Evolutionary conservation across 2,113 vertebrate genomes (phyloP).

Genomic region (Narcine bancroftii): DNA sequence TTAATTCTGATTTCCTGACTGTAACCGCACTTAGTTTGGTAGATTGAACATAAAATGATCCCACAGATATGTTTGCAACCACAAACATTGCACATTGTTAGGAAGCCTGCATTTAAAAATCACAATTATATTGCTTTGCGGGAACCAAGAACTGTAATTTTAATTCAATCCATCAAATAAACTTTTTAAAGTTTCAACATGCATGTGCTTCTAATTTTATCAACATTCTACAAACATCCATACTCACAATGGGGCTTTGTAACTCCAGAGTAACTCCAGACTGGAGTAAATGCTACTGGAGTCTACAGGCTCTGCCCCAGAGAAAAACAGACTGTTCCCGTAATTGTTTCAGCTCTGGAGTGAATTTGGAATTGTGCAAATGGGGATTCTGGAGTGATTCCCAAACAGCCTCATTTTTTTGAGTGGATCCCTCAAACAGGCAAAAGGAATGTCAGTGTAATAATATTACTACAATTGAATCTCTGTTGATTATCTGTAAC

Average conservation of each 20-base stretch:
- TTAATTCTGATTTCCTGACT: conserved; percentile 17
- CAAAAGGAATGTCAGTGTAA: not conserved
- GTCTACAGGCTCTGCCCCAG: conserved; percentile 28
- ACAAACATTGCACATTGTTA: conserved; percentile 33
- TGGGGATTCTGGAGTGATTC: not conserved
- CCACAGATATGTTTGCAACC: conserved; percentile 35
- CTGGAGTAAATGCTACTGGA: conserved; percentile 34
- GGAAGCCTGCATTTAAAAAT: conserved; percentile 21
- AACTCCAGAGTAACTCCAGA: conserved; percentile 30
- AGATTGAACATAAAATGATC: conserved; percentile 30
- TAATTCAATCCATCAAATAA: conserved; percentile 36
- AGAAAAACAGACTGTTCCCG: conserved; percentile 16
- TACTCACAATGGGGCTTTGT: conserved; percentile 32
- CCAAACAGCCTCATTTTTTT: not conserved
- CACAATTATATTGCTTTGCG: conserved; percentile 34
- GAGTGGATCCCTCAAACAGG: conserved; percentile 4
- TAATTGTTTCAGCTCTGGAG: conserved; percentile 22
- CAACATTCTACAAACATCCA: conserved; percentile 30
- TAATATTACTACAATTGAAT: not conserved
- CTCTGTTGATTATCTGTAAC: not conserved
- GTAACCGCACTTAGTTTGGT: conserved; percentile 32
- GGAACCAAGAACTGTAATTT: conserved; percentile 34
- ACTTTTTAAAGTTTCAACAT: conserved; percentile 9
- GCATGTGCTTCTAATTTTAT: conserved; percentile 24
- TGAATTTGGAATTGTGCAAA: not conserved